These are phyloP conservation scores for Battus philenor DNA, from an alignment of 1,140 invertebrate species.

Conservation along the genomic window DNA sequence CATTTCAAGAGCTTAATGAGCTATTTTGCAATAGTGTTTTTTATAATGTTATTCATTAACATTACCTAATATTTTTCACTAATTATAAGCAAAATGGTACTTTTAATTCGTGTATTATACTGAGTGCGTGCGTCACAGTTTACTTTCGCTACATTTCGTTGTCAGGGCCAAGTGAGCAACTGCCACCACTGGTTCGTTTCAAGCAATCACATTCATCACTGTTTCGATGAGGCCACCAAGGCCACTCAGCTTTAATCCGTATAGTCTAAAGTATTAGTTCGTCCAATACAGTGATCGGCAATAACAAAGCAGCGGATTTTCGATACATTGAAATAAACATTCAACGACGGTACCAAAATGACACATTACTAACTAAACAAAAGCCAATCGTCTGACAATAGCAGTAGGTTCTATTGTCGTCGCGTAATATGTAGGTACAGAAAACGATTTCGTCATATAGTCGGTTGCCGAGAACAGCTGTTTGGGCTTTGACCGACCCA, in stretches of 20 bases:
- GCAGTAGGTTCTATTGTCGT: slow-evolving; percentile 32
- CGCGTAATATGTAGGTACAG: slow-evolving; percentile 23
- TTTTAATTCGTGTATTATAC: slow-evolving; percentile 28
- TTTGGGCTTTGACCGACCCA: slow-evolving; percentile 27
- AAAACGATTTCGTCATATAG: slow-evolving; percentile 36
- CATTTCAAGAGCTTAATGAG: too few relatives aligned
- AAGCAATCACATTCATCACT: slow-evolving; percentile 40
- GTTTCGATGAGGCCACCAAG: slow-evolving; percentile 30
- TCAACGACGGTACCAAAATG: slow-evolving; percentile 30
- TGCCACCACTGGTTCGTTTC: slow-evolving; percentile 27
- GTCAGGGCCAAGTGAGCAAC: slow-evolving; percentile 45
- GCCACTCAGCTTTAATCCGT: too few relatives aligned
- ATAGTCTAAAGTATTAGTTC: too few relatives aligned
- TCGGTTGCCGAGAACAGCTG: slow-evolving; percentile 37
- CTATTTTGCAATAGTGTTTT: too few relatives aligned
- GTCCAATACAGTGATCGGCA: too few relatives aligned
- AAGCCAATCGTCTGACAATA: slow-evolving; percentile 32
- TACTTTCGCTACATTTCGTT: slow-evolving; percentile 68
- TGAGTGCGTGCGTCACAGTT: slow-evolving; percentile 40
- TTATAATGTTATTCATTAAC: too few relatives aligned
- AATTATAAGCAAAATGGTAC: slow-evolving; percentile 13
- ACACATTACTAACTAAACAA: slow-evolving; percentile 31
- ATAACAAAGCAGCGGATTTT: slow-evolving; percentile 8
- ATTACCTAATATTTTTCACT: not conserved
- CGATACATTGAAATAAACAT: slow-evolving; percentile 30